Percentiles rank a stretch among this genome's conserved stretches.
These are phyloP conservation scores for Lophius americanus DNA, from an alignment of 2,797 vertebrate genomes.

Conservation along the genomic window DNA sequence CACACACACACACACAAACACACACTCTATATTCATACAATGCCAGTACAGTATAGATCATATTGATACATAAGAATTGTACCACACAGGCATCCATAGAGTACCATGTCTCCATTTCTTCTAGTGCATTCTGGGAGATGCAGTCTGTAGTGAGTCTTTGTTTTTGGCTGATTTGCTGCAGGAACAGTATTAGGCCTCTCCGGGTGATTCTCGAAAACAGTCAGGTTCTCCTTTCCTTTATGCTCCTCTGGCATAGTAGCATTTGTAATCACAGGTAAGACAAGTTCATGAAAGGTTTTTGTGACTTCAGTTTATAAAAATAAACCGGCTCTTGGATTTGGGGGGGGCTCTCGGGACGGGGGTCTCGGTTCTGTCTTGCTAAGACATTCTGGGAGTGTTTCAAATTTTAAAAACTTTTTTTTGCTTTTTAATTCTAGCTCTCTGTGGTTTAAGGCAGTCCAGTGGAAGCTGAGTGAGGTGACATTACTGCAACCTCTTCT, in stretches of 20 bases:
- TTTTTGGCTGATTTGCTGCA: constrained; percentile 83
- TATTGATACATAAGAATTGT: constrained; percentile 65
- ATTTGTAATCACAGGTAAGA: constrained; percentile 33
- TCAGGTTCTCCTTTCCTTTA: constrained; percentile 55
- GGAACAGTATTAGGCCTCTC: constrained; percentile 85
- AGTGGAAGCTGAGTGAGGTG: constrained; percentile 48
- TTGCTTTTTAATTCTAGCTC: constrained; percentile 29
- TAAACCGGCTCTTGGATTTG: constrained; percentile 64
- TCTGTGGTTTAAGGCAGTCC: constrained; percentile 76
- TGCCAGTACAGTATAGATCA: constrained; percentile 61
- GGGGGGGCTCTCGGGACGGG: too few species aligned
- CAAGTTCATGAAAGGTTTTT: constrained; percentile 45
- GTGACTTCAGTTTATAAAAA: constrained; percentile 72
- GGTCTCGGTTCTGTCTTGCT: constrained; percentile 28
- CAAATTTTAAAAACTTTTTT: constrained; percentile 22
- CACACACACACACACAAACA: constrained; percentile 41
- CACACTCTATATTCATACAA: constrained; percentile 52
- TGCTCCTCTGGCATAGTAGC: constrained; percentile 66
- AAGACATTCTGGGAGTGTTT: constrained; percentile 29
- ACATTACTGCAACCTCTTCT: constrained; percentile 35
- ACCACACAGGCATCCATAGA: constrained; percentile 70
- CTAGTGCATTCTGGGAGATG: constrained; percentile 78
- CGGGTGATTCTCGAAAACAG: constrained; percentile 71
- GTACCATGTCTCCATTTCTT: constrained; percentile 65
- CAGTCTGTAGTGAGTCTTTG: constrained; percentile 59